These are phyloP conservation scores for Crypturellus tataupa DNA, from an alignment of 2,797 vertebrate genomes.

Conservation along the genomic window DNA sequence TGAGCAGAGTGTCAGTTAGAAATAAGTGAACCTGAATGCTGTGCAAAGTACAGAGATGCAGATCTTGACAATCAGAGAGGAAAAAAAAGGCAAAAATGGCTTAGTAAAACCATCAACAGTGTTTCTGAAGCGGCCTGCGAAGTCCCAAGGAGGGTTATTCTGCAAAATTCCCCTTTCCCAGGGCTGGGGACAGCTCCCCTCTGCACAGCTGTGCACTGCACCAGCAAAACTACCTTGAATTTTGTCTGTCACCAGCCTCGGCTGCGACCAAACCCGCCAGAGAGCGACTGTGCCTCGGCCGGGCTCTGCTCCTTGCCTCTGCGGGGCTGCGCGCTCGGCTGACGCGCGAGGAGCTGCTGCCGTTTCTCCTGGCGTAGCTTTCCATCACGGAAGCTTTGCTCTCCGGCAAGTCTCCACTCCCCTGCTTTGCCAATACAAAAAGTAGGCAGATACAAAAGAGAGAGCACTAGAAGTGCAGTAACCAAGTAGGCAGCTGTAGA, in stretches of 20 bases:
- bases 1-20: neutral
- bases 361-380: neutral
- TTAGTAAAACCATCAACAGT: neutral
- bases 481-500: neutral
- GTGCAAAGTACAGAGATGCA: neutral
- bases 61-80: neutral
- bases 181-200: rapidly evolving
- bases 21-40: neutral
- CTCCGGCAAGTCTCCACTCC: neutral
- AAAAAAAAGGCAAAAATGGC: neutral
- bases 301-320: neutral
- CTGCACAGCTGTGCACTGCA: neutral
- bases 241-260: neutral
- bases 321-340: neutral
- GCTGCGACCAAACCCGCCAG: neutral
- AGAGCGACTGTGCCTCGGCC: neutral
- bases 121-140: neutral
- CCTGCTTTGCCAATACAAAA: neutral
- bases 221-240: neutral
- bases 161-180: neutral
- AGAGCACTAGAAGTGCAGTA: neutral
- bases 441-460: neutral
- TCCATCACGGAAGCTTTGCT: neutral
- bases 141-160: neutral
- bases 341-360: neutral